Evolutionary conservation across 2,888 invertebrate species (phyloP).

Genomic region (Tenthredo mesomela): DNA sequence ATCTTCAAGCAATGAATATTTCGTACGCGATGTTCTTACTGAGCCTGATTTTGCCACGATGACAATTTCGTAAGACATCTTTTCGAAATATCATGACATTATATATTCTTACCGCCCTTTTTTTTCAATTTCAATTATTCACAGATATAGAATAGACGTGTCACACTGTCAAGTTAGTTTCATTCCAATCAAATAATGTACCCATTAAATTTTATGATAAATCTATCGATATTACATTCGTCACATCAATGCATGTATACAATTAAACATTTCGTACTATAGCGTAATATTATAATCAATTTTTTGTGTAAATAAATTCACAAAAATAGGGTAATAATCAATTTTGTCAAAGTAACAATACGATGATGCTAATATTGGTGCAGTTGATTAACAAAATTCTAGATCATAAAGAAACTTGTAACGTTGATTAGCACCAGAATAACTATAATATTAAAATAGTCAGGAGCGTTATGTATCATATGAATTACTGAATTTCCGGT

Average conservation of each 20-base stretch:
- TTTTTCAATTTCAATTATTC: not conserved
- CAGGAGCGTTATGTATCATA: not conserved
- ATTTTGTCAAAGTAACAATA: conserved; percentile 7
- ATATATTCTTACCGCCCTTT: not conserved
- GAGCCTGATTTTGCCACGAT: conserved; percentile 74
- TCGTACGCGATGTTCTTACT: conserved; percentile 73
- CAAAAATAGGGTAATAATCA: not conserved
- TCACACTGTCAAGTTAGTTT: not conserved
- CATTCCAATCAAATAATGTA: not conserved
- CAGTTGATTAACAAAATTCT: not conserved
- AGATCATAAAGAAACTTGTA: not conserved
- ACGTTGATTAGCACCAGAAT: not conserved
- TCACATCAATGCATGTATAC: not conserved
- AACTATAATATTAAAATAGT: conserved; percentile 2
- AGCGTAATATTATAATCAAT: not conserved
- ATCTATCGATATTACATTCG: not conserved
- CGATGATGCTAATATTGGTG: conserved; percentile 7
- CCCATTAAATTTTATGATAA: not conserved
- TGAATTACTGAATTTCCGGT: conserved; percentile 26
- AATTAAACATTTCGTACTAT: not conserved
- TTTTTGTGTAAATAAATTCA: not conserved
- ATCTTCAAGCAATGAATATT: conserved; percentile 68
- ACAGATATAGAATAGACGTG: not conserved
- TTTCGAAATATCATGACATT: not conserved
- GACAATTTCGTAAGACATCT: conserved; percentile 62